Evolutionary conservation across 1,140 invertebrate species (phyloP), one percentile per base, ranked within the genome.

Genomic region (Microplitis demolitor): DNA sequence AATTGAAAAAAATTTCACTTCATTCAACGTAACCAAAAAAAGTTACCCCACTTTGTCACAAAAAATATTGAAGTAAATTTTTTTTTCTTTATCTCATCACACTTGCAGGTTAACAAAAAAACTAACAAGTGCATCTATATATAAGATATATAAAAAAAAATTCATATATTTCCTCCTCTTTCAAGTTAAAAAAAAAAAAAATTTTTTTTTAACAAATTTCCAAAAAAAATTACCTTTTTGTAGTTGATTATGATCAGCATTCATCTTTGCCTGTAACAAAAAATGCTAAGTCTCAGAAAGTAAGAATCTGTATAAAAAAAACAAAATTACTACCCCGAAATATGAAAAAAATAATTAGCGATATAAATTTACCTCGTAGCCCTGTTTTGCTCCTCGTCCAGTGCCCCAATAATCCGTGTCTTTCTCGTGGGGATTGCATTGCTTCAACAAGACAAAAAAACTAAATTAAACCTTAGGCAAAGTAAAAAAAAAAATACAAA

Each of bases 181-280:
- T n/a, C n/a, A n/a, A n/a, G n/a, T n/a, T n/a, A n/a, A n/a, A n/a
- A n/a, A n/a, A n/a, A 24, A 24, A 24, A 24, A 24, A 24, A 24
- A 24, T 24, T 1, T 24, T 24, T 24, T 1, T 24, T 24, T n/a
- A n/a, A n/a, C n/a, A n/a, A n/a, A n/a, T n/a, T n/a, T n/a, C n/a
- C n/a, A 24, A 24, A 24, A 24, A 24, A 24, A 79, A 84, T 88
- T 78, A 89, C 88, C 88, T 84, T 89, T 89, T 78, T 89, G 88
- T 76, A 89, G 79, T 73, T 89, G 88, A 73, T 84, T 83, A 69
- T 90, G 87, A 74, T 88, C 88, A 60, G 87, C 87, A 77, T 88
- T 89, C 88, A 90, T 88, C 82, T 90, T 90, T 56, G 88, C 88
- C 89, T 90, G 87, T 69, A 89, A 90, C 82, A 85, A 75, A 85